A percentile compares a stretch with the other conserved stretches of the same genome.
These are phyloP conservation scores for Capreolus pygargus DNA, from an alignment of 2,113 vertebrate species.

Conservation along the genomic window DNA sequence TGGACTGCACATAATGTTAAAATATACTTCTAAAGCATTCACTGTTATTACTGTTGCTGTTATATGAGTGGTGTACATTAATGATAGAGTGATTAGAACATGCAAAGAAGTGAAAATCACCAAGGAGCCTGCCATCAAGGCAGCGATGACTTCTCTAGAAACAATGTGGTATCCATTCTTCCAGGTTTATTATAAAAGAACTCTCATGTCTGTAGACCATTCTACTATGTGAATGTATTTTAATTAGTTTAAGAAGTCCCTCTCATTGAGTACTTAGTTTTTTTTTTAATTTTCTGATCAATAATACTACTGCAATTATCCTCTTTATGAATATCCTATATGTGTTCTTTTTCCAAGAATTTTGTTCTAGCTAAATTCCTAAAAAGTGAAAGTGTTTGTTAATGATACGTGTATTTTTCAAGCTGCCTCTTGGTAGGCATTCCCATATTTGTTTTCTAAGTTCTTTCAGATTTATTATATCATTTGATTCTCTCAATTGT, in stretches of 20 bases:
- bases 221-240: background rate
- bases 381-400: background rate
- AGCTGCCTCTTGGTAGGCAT: background rate
- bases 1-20: background rate
- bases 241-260: background rate
- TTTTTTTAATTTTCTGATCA: constrained; percentile 1
- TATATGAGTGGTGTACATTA: background rate
- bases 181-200: background rate
- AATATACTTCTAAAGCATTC: background rate
- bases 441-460: background rate
- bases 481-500: background rate
- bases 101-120: background rate
- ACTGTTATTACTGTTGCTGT: background rate
- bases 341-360: background rate
- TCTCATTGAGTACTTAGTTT: background rate
- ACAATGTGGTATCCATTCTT: background rate
- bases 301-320: background rate
- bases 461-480: background rate
- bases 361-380: background rate
- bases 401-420: background rate
- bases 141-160: background rate
- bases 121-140: background rate
- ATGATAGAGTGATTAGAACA: background rate
- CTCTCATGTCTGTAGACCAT: background rate
- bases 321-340: background rate